Percentiles rank a stretch among this genome's conserved stretches.
phyloP scores from a whole-genome alignment of 2,888 invertebrate species.

The Sturmia bella region DNA sequence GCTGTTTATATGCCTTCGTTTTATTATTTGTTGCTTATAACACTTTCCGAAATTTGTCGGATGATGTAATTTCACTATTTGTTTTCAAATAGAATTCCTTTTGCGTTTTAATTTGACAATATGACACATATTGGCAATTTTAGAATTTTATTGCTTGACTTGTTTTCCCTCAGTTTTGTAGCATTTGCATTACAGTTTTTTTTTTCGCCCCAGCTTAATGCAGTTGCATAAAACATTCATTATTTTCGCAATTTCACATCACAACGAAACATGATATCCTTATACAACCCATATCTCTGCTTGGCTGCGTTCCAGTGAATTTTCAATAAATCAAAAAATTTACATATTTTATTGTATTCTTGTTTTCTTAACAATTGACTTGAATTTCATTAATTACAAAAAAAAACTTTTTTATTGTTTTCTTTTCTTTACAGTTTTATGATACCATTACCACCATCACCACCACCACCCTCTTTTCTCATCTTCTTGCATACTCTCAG shows the following conservation, averaged over 20 bases:
- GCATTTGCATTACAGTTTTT: no score
- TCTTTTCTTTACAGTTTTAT: conserved; percentile 50
- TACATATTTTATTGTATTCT: background rate
- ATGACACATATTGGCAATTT: background rate
- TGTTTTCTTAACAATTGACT: conserved; percentile 32
- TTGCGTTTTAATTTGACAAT: background rate
- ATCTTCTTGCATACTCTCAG: conserved; percentile 11
- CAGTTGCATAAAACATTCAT: background rate
- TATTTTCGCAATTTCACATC: conserved; percentile 6
- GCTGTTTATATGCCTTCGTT: background rate
- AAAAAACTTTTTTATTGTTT: conserved; percentile 7
- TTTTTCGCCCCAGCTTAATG: no score
- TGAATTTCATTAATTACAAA: conserved; percentile 47
- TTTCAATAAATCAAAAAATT: conserved; percentile 45
- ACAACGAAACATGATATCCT: conserved; percentile 1
- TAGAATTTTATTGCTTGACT: background rate
- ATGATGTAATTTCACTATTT: no score
- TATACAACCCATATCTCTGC: conserved; percentile 9
- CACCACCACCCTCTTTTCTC: background rate
- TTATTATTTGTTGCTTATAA: background rate
- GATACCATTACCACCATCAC: no score
- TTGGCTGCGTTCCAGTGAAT: conserved; percentile 57
- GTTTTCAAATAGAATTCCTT: no score
- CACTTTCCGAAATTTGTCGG: background rate
- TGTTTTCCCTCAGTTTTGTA: no score